Base-by-base conservation (phyloP, 2,797 vertebrate genomes). In the Natrix natrix region DNA sequence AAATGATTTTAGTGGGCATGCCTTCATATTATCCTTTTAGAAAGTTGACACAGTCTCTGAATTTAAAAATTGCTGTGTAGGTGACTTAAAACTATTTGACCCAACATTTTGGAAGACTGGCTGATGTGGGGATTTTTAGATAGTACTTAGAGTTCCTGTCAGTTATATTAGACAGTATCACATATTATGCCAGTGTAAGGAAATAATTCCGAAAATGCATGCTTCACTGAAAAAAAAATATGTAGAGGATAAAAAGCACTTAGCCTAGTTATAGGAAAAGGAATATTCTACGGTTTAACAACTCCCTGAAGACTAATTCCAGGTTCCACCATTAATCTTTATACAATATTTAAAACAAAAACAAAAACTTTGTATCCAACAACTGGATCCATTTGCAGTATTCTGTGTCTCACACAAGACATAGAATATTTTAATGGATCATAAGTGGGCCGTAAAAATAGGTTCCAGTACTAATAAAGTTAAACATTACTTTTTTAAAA, bases 241-340 rank as follows among this genome's bases (percentile, higher is more conserved):
- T 2, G 22, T 22, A 54, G 87, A 32, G 16, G 12, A 54, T 74
- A 20, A 43, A 61, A 92, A 92, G 56, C 93, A 7, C 74, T 92
- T 0, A 2, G 6, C n/a, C 32, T 12, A 88, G 56, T 66, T 59
- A 78, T 1, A 1, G 8, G 14, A 52, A 88, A 89, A 92, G 37
- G 61, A 92, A 93, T 93, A 91, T 89, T n/a, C 91, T 83, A 3
- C n/a, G 26, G 87, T 92, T 52, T 90, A 11, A 88, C 54, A 91
- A 88, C 54, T 90, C 63, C 83, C 88, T 37, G 78, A 55, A 89
- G 69, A 86, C 87, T 22, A 87, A n/a, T 6, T 26, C 59, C 43
- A 86, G 57, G 24, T 90, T 78, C 60, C 94, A 55, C 56, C 88
- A 92, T 87, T 59, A 16, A 91, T 26, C 8, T 89, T 86, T 74